Evolutionary conservation across 2,888 invertebrate genomes (phyloP).

Genomic region (Spicauda simplicius): DNA sequence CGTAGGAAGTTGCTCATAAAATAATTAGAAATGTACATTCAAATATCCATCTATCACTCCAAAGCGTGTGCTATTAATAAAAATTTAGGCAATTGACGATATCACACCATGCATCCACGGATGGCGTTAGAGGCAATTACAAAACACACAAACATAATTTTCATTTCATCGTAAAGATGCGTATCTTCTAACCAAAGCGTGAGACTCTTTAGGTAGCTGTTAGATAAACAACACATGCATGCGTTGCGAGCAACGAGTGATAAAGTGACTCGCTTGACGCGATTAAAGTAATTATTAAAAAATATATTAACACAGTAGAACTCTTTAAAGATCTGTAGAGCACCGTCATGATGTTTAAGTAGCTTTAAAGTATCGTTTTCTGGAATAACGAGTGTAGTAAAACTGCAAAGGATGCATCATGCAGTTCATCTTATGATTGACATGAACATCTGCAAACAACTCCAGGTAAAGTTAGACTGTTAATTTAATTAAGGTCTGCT

Average conservation of each 20-base stretch:
- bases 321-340: too few relatives aligned
- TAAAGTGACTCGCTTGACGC: neutral
- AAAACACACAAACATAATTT: slow-evolving; percentile 64
- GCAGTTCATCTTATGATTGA: too few relatives aligned
- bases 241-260: neutral
- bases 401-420: too few relatives aligned
- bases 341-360: too few relatives aligned
- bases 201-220: slow-evolving; percentile 60
- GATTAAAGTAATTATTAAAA: too few relatives aligned
- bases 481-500: too few relatives aligned
- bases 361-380: too few relatives aligned
- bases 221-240: slow-evolving; percentile 19
- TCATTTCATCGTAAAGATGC: slow-evolving; percentile 67
- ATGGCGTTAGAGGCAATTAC: slow-evolving; percentile 70
- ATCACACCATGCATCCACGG: slow-evolving; percentile 53
- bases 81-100: slow-evolving; percentile 54
- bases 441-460: too few relatives aligned
- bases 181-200: slow-evolving; percentile 65
- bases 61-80: neutral
- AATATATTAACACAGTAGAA: too few relatives aligned
- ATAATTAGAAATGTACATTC: neutral
- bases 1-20: neutral
- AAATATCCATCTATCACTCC: neutral
- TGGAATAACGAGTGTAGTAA: too few relatives aligned
- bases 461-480: too few relatives aligned